A percentile compares a stretch with the other conserved stretches of the same genome.
Evolutionary conservation across 1,140 invertebrate species (phyloP).

Genomic region (Phthorimaea operculella): DNA sequence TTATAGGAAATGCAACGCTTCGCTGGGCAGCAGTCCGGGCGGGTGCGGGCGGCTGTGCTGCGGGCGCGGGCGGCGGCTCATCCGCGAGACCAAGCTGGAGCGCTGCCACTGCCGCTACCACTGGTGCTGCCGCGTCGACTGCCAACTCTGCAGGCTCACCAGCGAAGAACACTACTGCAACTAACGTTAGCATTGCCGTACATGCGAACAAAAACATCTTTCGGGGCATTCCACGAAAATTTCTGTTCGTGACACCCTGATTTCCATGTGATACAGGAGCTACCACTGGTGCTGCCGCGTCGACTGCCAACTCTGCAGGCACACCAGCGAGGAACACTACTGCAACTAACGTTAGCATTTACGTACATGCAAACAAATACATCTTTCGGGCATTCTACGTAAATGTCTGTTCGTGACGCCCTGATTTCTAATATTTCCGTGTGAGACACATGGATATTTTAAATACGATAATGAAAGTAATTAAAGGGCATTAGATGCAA

Average conservation of each 20-base stretch:
- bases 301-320: slow-evolving; percentile 84
- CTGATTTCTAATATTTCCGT: no score
- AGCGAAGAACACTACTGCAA: slow-evolving; percentile 78
- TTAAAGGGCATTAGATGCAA: no score
- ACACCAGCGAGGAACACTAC: slow-evolving; percentile 74
- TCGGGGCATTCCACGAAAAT: no score
- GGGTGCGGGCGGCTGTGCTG: slow-evolving; percentile 90
- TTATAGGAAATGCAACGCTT: slow-evolving; percentile 75
- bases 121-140: slow-evolving; percentile 92
- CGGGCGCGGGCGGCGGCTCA: slow-evolving; percentile 82
- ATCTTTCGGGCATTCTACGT: no score
- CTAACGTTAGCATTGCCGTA: slow-evolving; percentile 33
- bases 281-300: slow-evolving; percentile 94
- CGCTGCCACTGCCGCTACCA: slow-evolving; percentile 91
- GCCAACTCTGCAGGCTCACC: slow-evolving; percentile 79
- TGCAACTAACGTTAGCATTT: slow-evolving; percentile 68
- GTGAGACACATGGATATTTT: no score
- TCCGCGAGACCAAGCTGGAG: slow-evolving; percentile 75
- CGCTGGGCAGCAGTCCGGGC: slow-evolving; percentile 74
- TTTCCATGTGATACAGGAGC: no score
- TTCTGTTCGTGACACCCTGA: no score
- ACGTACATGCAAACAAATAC: no score
- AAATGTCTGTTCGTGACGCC: no score
- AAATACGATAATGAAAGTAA: no score
- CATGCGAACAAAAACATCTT: no score